Base-by-base conservation (phyloP, 2,888 invertebrate species). In the Mesochorus sp. region DNA sequence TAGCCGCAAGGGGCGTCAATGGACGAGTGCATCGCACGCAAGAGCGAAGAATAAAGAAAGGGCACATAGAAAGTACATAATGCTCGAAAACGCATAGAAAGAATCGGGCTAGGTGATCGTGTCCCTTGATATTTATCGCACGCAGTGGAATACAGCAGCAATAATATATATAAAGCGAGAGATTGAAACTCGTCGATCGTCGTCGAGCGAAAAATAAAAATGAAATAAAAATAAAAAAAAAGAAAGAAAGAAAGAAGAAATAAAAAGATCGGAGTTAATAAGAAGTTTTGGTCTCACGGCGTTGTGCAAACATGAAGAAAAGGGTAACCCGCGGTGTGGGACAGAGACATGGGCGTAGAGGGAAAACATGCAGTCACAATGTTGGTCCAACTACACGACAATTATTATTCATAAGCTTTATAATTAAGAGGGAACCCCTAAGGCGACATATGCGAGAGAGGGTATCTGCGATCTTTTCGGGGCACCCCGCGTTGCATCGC, bases 361-460 rank as follows among this genome's bases (percentile, higher is more conserved):
- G 86, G 87, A 89, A 91, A 90, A 90, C 90, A 91, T 89, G 87
- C 85, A 83, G 85, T 87, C 87, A 90, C 90, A 91, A 91, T 90
- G 89, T 90, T 88, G 87, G 88, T 89, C 85, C 90, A 90, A 91
- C 91, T 91, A 90, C 90, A 90, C 91, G 90, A 89, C 89, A 90
- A 91, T 91, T 91, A 88, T 88, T 89, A 89, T 88, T 88, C 88
- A 88, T 86, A 89, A 89, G 88, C 89, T 88, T 89, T 89, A 89
- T 89, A 90, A 91, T 90, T 90, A 90, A 90, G 86, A 84, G 84
- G 76, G 82, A 79, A 79, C 85, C 85, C 84, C 83, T 55, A 51
- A 57, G 59, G 75, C 3, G 70, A 10, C 57, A 59, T 71, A 53
- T 53, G 59, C 74, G 70, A 70, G 70, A 74, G 67, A 53, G 66